Conservation (phyloP, 2,797 vertebrate species). For the Macropodus opercularis region DNA sequence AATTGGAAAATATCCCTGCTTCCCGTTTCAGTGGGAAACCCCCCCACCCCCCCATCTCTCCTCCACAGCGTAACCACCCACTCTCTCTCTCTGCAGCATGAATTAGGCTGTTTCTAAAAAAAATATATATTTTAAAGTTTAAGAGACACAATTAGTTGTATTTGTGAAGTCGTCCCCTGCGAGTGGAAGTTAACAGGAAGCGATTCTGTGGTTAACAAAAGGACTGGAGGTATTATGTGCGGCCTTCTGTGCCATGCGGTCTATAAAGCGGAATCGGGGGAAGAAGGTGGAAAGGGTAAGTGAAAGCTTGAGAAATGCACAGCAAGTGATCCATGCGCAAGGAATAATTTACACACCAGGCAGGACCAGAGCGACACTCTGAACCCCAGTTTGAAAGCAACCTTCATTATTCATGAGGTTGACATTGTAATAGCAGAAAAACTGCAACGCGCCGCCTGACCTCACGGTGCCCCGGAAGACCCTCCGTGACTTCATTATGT, state of each 20-base stretch:
- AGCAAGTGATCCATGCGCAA: constrained; percentile 18
- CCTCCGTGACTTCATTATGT: constrained; percentile 49
- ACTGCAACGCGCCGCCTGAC: constrained; percentile 20
- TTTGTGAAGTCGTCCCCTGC: constrained; percentile 11
- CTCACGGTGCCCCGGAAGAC: constrained; percentile 32
- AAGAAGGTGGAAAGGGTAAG: constrained; percentile 9
- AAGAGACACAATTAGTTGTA: constrained; percentile 47
- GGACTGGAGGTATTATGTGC: constrained; percentile 29
- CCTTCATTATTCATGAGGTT: constrained; percentile 58
- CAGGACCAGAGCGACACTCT: constrained; percentile 7
- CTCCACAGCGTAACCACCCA: constrained; percentile 12
- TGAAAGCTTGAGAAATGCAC: constrained; percentile 6
- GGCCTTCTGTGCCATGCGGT: constrained; percentile 20
- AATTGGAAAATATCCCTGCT: constrained; percentile 82
- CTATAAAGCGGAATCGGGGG: constrained; percentile 16
- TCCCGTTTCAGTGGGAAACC: constrained; percentile 55
- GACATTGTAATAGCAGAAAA: constrained; percentile 44
- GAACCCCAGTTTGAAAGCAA: constrained; percentile 44
- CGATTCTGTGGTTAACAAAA: constrained; percentile 32
- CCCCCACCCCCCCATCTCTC: not conserved
- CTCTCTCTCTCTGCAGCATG: constrained; percentile 36
- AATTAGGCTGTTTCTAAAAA: constrained; percentile 55
- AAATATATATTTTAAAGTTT: constrained; percentile 36
- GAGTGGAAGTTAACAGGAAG: not conserved
- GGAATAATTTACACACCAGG: constrained; percentile 29